A percentile compares a stretch with the other conserved stretches of the same genome.
Conservation (phyloP, 37 sponge, comb jelly and placozoan species). For the Haliclona indistincta region DNA sequence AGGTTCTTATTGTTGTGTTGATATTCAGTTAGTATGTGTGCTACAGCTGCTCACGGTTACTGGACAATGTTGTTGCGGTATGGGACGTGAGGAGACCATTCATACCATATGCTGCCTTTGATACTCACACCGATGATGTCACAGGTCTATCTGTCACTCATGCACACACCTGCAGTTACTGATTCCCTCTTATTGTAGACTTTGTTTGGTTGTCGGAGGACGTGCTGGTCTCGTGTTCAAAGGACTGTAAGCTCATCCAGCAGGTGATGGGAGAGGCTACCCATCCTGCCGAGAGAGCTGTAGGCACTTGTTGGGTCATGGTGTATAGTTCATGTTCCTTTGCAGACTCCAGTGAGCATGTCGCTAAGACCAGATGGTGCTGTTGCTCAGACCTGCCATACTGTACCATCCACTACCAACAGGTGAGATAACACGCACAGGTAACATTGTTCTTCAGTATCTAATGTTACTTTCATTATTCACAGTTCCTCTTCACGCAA, state of each 20-base stretch:
- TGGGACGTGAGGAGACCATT: conserved; percentile 74
- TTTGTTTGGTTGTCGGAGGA: conserved; percentile 77
- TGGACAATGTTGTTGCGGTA: conserved; percentile 67
- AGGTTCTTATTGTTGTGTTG: conserved; percentile 20
- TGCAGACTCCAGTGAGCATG: conserved; percentile 67
- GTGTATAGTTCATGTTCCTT: background rate
- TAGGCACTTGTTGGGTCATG: conserved; percentile 15
- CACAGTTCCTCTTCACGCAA: conserved; percentile 15
- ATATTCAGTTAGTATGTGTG: background rate
- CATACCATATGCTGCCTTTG: conserved; percentile 76
- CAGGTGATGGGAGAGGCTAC: conserved; percentile 52
- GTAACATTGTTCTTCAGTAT: background rate
- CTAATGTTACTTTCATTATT: background rate
- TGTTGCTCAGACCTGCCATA: conserved; percentile 12
- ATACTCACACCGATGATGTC: conserved; percentile 75
- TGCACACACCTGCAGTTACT: background rate
- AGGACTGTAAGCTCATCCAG: conserved; percentile 62
- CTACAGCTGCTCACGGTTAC: conserved; percentile 65
- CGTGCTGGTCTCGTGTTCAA: conserved; percentile 66
- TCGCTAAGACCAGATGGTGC: conserved; percentile 58
- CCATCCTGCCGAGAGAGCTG: conserved; percentile 58
- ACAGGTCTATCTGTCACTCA: conserved; percentile 44
- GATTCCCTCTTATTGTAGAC: conserved; percentile 30
- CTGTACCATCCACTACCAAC: background rate
- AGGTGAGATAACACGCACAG: background rate